These are phyloP conservation scores for Lepidurus packardi DNA, from an alignment of 1,140 invertebrate species.

Conservation along the genomic window DNA sequence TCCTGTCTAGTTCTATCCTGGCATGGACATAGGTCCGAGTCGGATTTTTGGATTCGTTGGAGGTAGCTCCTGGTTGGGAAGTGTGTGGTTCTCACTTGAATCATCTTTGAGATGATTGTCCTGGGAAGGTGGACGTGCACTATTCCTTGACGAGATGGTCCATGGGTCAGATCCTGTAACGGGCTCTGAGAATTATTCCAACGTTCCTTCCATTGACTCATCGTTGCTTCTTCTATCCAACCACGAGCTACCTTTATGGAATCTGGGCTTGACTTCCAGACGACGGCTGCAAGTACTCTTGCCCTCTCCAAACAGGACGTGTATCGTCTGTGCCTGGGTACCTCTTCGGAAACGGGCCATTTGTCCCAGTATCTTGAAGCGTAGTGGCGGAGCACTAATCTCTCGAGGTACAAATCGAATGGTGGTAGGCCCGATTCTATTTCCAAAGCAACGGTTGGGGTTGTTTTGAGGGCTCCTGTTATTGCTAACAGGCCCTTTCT, in stretches of 20 bases:
- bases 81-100: not conserved
- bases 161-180: not conserved
- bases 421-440: constrained; percentile 23
- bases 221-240: not conserved
- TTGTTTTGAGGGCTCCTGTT: not conserved
- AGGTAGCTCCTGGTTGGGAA: not conserved
- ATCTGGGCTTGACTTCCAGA: not conserved
- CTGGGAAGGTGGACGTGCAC: not conserved
- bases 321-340: not conserved
- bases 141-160: not conserved
- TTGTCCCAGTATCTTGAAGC: constrained; percentile 3
- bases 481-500: constrained; percentile 22
- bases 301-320: not conserved
- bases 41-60: not conserved
- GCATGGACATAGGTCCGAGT: not conserved
- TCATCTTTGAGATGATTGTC: not conserved
- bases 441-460: not conserved
- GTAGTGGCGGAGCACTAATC: not conserved
- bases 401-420: not conserved
- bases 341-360: not conserved
- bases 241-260: not conserved
- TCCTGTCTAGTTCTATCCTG: not conserved
- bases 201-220: not conserved
- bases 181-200: not conserved
- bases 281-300: not conserved